Percentiles rank a stretch among this genome's conserved stretches.
These are phyloP conservation scores for Eupsilia transversa DNA, from an alignment of 2,888 invertebrate species.

Conservation along the genomic window DNA sequence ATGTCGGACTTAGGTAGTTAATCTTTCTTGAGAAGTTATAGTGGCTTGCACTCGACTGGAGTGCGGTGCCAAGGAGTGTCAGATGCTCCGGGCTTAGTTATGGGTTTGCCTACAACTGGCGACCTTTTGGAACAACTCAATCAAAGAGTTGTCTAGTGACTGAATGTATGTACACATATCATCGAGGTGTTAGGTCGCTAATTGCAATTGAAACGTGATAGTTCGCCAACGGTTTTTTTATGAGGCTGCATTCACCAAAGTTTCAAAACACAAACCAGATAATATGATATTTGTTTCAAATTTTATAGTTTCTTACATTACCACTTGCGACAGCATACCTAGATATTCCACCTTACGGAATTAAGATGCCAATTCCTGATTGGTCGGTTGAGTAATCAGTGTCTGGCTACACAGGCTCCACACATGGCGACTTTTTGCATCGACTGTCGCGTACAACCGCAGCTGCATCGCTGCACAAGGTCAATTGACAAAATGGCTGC, in stretches of 20 bases:
- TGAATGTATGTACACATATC: slow-evolving; percentile 7
- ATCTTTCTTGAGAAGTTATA: slow-evolving; percentile 40
- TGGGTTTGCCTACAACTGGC: not conserved
- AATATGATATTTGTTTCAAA: slow-evolving; percentile 41
- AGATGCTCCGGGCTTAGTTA: slow-evolving; percentile 32
- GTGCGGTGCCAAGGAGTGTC: slow-evolving; percentile 31
- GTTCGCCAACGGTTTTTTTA: slow-evolving; percentile 23
- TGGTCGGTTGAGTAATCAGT: slow-evolving; percentile 46
- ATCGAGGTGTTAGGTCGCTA: slow-evolving; percentile 27
- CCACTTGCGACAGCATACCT: slow-evolving; percentile 26
- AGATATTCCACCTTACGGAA: slow-evolving; percentile 29
- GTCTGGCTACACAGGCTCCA: slow-evolving; percentile 25
- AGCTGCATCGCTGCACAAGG: slow-evolving; percentile 61
- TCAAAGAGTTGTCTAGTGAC: not conserved
- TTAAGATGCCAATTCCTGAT: slow-evolving; percentile 31
- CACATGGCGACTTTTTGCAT: slow-evolving; percentile 48
- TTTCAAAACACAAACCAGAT: slow-evolving; percentile 46
- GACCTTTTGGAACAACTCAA: slow-evolving; percentile 10
- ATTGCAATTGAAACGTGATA: slow-evolving; percentile 29
- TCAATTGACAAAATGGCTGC: slow-evolving; percentile 63
- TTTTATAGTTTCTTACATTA: slow-evolving; percentile 26
- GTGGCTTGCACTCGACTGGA: slow-evolving; percentile 45
- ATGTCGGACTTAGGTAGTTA: slow-evolving; percentile 32
- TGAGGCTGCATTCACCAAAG: slow-evolving; percentile 5
- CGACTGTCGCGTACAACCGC: slow-evolving; percentile 45